Base-by-base conservation (phyloP, 2,888 invertebrate genomes). In the Odontocolon sp. region DNA sequence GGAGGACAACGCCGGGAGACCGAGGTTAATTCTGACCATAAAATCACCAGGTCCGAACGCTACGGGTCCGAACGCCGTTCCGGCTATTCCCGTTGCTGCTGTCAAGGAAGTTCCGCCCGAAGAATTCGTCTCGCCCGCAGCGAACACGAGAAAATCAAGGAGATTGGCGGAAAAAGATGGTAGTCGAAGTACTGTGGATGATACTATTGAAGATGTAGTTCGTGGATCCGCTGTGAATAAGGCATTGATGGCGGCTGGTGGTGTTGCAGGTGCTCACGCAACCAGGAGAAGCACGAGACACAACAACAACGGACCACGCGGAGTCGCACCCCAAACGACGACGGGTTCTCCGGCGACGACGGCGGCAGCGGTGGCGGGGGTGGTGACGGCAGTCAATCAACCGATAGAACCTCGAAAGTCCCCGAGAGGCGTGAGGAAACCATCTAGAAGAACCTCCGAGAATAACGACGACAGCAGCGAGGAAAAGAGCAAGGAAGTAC, bases 181-280 rank as follows among this genome's bases (percentile, higher is more conserved):
- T 56, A 93, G 93, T 80, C 92, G 95, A 73, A 95, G 93, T 76
- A 95, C 96, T 0, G 94, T 96, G 6, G 98, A 98, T 87, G 97
- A 97, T 83, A 94, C 96, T 9, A 97, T 97, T 80, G 98, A 98
- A 82, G 97, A 98, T 86, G 97, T 97, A 0, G 94, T 97, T 1
- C 94, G 96, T 81, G 95, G 95, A 73, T 91, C 93, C 0, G 85
- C 88, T 0, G 85, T 89, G 11, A 88, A 92, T 81, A 91, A 92
- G 16, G 88, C 89, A 2, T 73, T 85, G 84, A 91, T 86, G 82
- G 91, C 85, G 63, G 82, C 87, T 9, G 85, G 83, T 52, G 89
- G 84, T 74, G 84, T 87, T 28, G 81, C 82, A 71, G 88, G 86
- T 78, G 84, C 85, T 61, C 91, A 89, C 18, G 89, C 89, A 66